Evolutionary conservation across 2,888 invertebrate species (phyloP), one percentile per base, ranked within the genome.

Genomic region (Temnothorax rugatulus): DNA sequence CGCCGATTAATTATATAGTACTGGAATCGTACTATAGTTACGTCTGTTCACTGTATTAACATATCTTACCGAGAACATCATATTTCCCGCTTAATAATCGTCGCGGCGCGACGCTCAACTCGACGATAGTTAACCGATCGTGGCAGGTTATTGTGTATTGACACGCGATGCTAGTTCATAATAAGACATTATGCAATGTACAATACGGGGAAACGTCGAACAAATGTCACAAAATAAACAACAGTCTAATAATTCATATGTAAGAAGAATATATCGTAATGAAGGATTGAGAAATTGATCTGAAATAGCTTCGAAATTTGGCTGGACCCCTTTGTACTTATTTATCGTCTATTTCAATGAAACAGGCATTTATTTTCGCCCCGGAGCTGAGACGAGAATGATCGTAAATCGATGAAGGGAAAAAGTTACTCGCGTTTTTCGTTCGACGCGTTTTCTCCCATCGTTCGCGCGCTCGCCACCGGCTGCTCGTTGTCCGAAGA

Each of bases 351-450:
- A 29, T 34, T 52, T 50, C 25, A 66, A 25, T 41, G 13, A 59
- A 41, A 25, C 15, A 13, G 11, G 9, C 18, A 57, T 59, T 59
- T 25, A 25, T 57, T 18, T 25, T 57, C 4, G 59, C 18, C 11
- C 4, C 25, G 7, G 11, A 54, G 8, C 25, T 9, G 18, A 61
- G 13, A 41, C 13, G 74, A 44, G 61, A 41, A 41, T 41, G 15
- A 73, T 61, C 41, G 21, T 61, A 68, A 68, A 63, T 64, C 57
- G 41, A 29, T 25, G 38, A 38, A 7, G 18, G 29, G 13, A 41
- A 74, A 77, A 82, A 84, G 77, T 87, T 86, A 88, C 88, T 83
- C 83, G 76, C 61, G 25, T 68, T 75, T 41, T 47, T 75, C 52
- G 63, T 29, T 44, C 41, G 44, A 50, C 54, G 52, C 21, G 13